Evolutionary conservation across 1,140 invertebrate species (phyloP), one percentile per base, ranked within the genome.

Genomic region (Ips nitidus): DNA sequence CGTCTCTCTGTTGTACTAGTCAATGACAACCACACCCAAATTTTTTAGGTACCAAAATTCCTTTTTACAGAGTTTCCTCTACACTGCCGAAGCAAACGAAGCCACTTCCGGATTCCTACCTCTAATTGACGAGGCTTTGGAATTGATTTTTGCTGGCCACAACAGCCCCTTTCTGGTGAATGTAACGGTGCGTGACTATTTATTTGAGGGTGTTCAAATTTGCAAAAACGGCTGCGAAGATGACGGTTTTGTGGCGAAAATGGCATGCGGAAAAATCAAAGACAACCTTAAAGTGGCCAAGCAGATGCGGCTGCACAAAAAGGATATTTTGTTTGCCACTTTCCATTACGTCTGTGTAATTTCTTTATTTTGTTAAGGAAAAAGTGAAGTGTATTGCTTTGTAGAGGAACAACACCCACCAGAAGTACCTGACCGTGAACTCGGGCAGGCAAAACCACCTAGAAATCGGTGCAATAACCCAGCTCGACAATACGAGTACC

Each of bases 331-430:
- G 36, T 74, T 69, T 41, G 63, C 75, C 4, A 71, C 74, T 50
- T 57, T 75, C 4, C 41, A 66, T 71, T 71, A 74, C 58, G 73
- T 74, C 61, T 72, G 70, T 47, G 43, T 36, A 47, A 39, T 40
- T 40, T 41, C 3, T 59, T 40, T 22, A 22, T 22, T 22, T 22
- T 22, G 7, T 59, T 40, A 6, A 59, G 57, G 2, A 41, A 42
- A 40, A 41, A 42, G 6, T 41, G 7, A 8, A 40, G n/a, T 59
- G 40, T 8, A 59, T 50, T 50, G n/a, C 37, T 6, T 55, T 55
- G 41, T 73, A 83, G 82, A 83, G 81, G 82, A 84, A 84, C 61
- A 79, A 81, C 58, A 80, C 79, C 3, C 76, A 72, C 71, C 80
- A 77, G 62, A 83, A 81, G 1, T 69, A 75, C 4, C 82, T 81